Percentiles rank a stretch among this genome's conserved stretches.
These are phyloP conservation scores for Athetis lepigone DNA, from an alignment of 2,888 invertebrate species.

Conservation along the genomic window DNA sequence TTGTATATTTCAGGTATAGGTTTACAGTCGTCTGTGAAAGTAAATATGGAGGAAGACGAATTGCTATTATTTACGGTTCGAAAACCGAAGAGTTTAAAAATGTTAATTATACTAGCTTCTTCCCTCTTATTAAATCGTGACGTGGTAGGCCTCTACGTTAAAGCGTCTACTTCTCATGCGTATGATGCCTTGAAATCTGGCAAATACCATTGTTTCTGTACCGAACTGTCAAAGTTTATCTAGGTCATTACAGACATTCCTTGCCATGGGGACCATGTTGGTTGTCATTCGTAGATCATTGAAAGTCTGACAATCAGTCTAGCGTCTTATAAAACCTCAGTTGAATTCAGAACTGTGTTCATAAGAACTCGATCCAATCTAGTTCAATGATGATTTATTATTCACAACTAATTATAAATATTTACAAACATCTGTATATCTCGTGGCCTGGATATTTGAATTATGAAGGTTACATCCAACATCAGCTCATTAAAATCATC, in stretches of 20 bases:
- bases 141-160: too few relatives aligned
- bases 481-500: conserved; percentile 60
- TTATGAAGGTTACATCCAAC: conserved; percentile 51
- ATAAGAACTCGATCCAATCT: conserved; percentile 21
- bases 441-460: conserved; percentile 53
- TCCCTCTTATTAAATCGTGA: too few relatives aligned
- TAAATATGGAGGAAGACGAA: conserved; percentile 31
- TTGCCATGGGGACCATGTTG: too few relatives aligned
- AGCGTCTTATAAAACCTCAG: not conserved
- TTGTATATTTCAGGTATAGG: conserved; percentile 68
- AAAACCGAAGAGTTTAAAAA: not conserved
- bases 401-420: conserved; percentile 54
- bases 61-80: conserved; percentile 15
- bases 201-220: too few relatives aligned
- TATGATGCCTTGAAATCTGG: too few relatives aligned
- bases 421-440: conserved; percentile 54
- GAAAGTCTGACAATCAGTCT: too few relatives aligned
- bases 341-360: not conserved
- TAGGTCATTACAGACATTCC: too few relatives aligned
- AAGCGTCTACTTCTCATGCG: too few relatives aligned
- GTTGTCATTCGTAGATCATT: too few relatives aligned
- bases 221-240: too few relatives aligned
- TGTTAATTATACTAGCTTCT: not conserved
- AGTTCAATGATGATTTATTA: conserved; percentile 52
- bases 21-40: conserved; percentile 43